These are phyloP conservation scores for Diprion similis DNA, from an alignment of 1,140 invertebrate genomes.

Conservation along the genomic window DNA sequence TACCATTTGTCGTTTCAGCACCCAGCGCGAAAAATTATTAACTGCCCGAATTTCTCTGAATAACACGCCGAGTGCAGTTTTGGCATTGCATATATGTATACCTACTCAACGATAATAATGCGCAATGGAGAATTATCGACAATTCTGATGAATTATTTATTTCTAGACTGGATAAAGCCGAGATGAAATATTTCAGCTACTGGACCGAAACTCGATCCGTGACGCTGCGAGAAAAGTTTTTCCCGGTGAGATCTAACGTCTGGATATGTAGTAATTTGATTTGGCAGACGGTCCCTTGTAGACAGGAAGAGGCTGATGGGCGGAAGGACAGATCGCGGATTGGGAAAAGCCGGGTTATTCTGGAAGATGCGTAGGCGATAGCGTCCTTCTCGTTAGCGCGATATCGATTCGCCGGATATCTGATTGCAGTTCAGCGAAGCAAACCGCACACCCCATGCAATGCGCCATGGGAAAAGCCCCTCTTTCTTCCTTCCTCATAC, in stretches of 20 bases:
- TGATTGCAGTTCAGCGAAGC: conserved; percentile 32
- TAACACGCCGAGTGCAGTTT: too few species aligned
- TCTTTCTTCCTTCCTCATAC: background rate
- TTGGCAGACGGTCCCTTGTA: background rate
- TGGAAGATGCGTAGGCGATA: conserved; percentile 24
- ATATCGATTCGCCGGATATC: conserved; percentile 44
- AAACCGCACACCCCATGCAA: conserved; percentile 5
- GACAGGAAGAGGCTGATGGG: background rate
- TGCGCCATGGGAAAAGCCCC: background rate
- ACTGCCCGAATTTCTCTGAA: too few species aligned
- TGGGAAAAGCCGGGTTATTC: background rate
- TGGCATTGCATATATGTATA: too few species aligned
- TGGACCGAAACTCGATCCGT: too few species aligned
- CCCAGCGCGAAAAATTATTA: too few species aligned
- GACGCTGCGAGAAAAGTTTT: too few species aligned
- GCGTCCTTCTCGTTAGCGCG: conserved; percentile 41
- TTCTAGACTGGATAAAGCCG: too few species aligned
- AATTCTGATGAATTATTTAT: too few species aligned
- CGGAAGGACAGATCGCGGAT: conserved; percentile 3
- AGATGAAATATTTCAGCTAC: too few species aligned
- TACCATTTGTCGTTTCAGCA: background rate
- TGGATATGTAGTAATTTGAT: background rate
- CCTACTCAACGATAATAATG: too few species aligned
- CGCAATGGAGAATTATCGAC: too few species aligned
- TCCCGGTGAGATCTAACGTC: background rate